These are phyloP conservation scores for Rachycentron canadum DNA, from an alignment of 2,797 vertebrate species.

Conservation along the genomic window DNA sequence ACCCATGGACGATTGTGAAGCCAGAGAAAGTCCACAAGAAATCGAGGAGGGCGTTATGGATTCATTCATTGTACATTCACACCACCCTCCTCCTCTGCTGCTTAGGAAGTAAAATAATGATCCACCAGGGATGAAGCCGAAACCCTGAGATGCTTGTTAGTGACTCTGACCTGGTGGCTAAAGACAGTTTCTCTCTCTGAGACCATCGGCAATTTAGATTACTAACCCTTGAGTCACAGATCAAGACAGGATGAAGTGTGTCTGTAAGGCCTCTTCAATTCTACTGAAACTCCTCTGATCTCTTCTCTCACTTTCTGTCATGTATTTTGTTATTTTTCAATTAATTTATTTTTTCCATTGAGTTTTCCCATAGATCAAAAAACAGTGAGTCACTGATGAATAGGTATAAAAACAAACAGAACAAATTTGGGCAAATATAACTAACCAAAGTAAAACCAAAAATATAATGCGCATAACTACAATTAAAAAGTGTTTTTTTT, in stretches of 20 bases:
- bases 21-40: background rate
- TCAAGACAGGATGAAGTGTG: background rate
- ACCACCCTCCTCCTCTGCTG: conserved; percentile 25
- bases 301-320: background rate
- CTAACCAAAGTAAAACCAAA: too few species aligned
- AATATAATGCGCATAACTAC: too few species aligned
- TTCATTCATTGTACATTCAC: conserved; percentile 38
- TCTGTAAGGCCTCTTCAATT: background rate
- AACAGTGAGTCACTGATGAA: too few species aligned
- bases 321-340: background rate
- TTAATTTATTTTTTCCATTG: too few species aligned
- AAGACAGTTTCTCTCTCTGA: background rate
- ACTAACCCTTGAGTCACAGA: background rate
- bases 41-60: background rate
- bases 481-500: too few species aligned
- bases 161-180: background rate
- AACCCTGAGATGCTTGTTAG: conserved; percentile 46
- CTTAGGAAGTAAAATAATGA: conserved; percentile 42
- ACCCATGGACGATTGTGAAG: background rate
- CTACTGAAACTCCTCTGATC: background rate
- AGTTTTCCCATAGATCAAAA: background rate
- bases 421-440: too few species aligned
- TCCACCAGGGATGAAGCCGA: conserved; percentile 10
- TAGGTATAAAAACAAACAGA: too few species aligned
- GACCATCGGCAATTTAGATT: conserved; percentile 8